Base-by-base conservation (phyloP, 2,888 invertebrate genomes). In the Muscina levida region DNA sequence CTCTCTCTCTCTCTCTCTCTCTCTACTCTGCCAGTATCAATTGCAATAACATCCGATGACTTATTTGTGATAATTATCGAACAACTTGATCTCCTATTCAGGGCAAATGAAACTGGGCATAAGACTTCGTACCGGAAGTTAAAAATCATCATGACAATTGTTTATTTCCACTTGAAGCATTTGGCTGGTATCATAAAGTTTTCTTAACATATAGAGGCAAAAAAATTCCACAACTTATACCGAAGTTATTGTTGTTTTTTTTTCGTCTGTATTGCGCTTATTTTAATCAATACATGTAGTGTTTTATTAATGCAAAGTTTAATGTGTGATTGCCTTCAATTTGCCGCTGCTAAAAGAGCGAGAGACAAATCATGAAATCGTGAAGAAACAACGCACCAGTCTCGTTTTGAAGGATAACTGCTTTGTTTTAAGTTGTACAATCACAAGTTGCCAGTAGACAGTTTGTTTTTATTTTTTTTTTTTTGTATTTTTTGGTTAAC, bases 401-500 rank as follows among this genome's bases (percentile, higher is more conserved):
- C 15, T 15, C 15, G 17, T 1, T 59, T 62, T 62, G 62, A 62
- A 62, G 62, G 62, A 62, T 62, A 62, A 62, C 62, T 62, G 10
- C 62, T 62, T 62, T 42, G 62, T 6, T n/a, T 39, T 39, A 22
- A 19, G 11, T 57, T 53, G 53, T 22, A 53, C 59, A 37, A 59
- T 37, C 39, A 59, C 31, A 59, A 19, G 17, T 37, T 22, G 53
- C 72, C 67, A 68, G 71, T 44, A 53, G 37, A 74, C 67, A 77
- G 24, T 56, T 31, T 1, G 65, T 31, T 31, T 31, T 44, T 56
- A 42, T 0, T 70, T n/a, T n/a, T n/a, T n/a, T n/a, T n/a, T n/a
- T n/a, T n/a, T n/a, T n/a, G n/a, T n/a, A n/a, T n/a, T n/a, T n/a
- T 72, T 73, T 57, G 82, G 73, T 77, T 78, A 72, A 68, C 53